phyloP scores from a whole-genome alignment of 2,113 vertebrate genomes.

The Speoplatyrhinus poulsoni region DNA sequence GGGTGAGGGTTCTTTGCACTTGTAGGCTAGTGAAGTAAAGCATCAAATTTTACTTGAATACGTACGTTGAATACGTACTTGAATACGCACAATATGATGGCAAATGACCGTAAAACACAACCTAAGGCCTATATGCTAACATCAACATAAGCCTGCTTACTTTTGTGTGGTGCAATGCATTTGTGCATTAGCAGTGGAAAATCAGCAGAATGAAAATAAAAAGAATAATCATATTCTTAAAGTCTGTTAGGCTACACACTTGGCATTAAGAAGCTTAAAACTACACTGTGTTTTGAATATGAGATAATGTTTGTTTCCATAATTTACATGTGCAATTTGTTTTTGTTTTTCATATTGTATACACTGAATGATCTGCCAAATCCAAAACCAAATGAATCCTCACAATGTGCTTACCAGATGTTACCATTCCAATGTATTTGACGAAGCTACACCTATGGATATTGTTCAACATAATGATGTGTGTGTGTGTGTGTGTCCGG shows the following conservation, averaged over 20 bases:
- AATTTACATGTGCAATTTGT: too few relatives aligned
- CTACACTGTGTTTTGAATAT: too few relatives aligned
- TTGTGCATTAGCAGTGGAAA: background rate
- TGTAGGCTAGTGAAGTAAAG: constrained; percentile 44
- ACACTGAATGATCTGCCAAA: background rate
- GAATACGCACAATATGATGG: constrained; percentile 41
- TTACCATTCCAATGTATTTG: constrained; percentile 29
- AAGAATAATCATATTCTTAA: background rate
- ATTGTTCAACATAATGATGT: background rate
- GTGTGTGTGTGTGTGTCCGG: constrained; percentile 7
- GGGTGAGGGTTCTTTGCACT: constrained; percentile 49
- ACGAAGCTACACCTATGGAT: constrained; percentile 11
- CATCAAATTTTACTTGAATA: constrained; percentile 58
- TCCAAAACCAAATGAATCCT: constrained; percentile 13
- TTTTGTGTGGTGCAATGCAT: background rate
- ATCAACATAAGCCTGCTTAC: background rate
- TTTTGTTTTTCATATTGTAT: too few relatives aligned
- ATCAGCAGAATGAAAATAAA: background rate
- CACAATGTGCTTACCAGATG: constrained; percentile 59
- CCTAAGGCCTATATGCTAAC: background rate
- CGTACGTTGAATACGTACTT: background rate
- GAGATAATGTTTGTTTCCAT: too few relatives aligned
- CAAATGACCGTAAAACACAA: background rate
- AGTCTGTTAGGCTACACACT: background rate
- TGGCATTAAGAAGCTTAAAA: background rate